Evolutionary conservation across 2,113 vertebrate species (phyloP).

Genomic region (Pholis gunnellus): DNA sequence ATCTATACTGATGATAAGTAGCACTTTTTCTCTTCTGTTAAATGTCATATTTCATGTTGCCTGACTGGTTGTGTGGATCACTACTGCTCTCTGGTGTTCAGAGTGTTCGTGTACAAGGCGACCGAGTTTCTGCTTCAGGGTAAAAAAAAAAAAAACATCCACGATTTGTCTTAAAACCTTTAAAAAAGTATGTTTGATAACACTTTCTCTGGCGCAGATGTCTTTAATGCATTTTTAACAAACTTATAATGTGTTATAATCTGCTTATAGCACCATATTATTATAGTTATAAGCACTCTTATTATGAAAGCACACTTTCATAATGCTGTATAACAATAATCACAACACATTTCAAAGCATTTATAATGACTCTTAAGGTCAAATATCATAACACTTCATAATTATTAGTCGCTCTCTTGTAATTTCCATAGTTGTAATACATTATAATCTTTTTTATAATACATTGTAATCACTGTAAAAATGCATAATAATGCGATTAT

Average conservation of each 20-base stretch:
- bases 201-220: not conserved
- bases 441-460: not conserved
- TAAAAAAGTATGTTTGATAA: not conserved
- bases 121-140: conserved; percentile 18
- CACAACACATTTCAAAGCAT: not conserved
- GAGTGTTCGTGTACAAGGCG: conserved; percentile 53
- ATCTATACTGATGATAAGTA: conserved; percentile 12
- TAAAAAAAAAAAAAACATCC: conserved; percentile 11
- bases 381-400: not conserved
- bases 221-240: not conserved
- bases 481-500: not conserved
- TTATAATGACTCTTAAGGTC: not conserved
- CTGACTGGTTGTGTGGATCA: conserved; percentile 51
- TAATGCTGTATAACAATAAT: not conserved
- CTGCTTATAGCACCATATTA: too few species aligned
- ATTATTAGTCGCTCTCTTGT: not conserved
- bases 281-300: not conserved
- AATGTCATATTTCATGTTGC: conserved; percentile 16
- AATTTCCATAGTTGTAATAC: not conserved
- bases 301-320: too few species aligned
- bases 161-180: conserved; percentile 1
- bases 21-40: conserved; percentile 43
- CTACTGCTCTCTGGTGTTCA: conserved; percentile 78
- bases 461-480: not conserved
- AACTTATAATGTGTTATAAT: not conserved